phyloP scores from a whole-genome alignment of 2,113 vertebrate species.

The Lathamus discolor region DNA sequence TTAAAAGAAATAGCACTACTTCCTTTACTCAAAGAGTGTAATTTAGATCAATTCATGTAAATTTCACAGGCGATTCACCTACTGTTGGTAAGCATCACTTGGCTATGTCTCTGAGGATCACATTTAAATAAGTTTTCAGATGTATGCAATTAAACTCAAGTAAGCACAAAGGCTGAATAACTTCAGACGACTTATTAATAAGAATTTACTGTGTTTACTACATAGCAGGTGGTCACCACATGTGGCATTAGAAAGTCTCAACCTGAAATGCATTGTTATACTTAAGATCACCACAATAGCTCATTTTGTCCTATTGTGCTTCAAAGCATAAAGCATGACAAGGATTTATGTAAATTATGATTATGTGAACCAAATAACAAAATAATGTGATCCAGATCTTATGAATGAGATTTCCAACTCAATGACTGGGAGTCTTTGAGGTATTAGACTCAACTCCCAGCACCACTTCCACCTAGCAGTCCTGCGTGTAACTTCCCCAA shows the following conservation, averaged over 20 bases:
- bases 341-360: neutral
- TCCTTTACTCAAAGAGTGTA: neutral
- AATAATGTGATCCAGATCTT: neutral
- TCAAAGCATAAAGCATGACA: neutral
- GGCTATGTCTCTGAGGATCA: neutral
- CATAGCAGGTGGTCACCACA: rapidly evolving
- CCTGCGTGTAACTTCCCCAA: neutral
- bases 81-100: neutral
- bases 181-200: neutral
- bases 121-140: neutral
- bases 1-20: neutral
- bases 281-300: neutral
- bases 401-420: neutral
- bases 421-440: neutral
- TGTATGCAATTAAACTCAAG: neutral
- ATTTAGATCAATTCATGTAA: neutral
- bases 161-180: neutral
- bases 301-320: neutral
- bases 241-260: neutral
- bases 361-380: neutral
- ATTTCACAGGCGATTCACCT: neutral
- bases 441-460: neutral
- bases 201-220: neutral
- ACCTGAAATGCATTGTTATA: neutral
- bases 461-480: neutral